Base-by-base conservation (phyloP, 2,888 invertebrate genomes). In the Sipha maydis region DNA sequence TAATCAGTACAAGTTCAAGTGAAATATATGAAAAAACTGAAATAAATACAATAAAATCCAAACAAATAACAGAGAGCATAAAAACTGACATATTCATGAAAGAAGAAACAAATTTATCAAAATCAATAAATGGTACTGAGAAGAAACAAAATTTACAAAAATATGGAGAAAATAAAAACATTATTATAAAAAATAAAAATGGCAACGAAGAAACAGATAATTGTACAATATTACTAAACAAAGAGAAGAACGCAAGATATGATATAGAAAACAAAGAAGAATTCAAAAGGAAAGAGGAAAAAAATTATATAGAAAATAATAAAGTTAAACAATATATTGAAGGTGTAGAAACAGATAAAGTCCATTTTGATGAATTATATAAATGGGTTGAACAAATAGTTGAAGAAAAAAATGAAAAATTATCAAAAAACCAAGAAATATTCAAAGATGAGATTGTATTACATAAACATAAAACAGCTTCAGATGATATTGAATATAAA, bases 311-410 rank as follows among this genome's bases (percentile, higher is more conserved):
- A 1, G 9, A n/a, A 2, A 31, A 28, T 7, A 48, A 28, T 5
- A 21, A 25, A 56, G 17, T n/a, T 0, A 75, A 69, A 67, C 31
- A 19, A 9, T 77, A 34, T 19, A 31, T 67, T 0, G 77, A 76
- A 21, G 14, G 28, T 17, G 41, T 48, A 9, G 85, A 85, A 31
- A 77, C 41, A 19, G 85, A 85, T 0, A 85, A 85, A 77, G 34
- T 21, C 31, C 67, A 77, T 69, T 85, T 85, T 48, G 85, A 85
- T 48, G 85, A 85, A 19, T 67, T 85, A 19, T 85, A 85, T 48
- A 48, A 85, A 48, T 85, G 85, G 85, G 85, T 85, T 17, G 85
- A 85, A n/a, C 21, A 85, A 77, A 17, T 85, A 25, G 41, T 67
- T 9, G 77, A 77, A 85, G 67, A 69, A 69, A 85, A 77, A 48